Base-by-base conservation (phyloP, 37 sponge, comb jelly and placozoan species). In the Ianthella basta region DNA sequence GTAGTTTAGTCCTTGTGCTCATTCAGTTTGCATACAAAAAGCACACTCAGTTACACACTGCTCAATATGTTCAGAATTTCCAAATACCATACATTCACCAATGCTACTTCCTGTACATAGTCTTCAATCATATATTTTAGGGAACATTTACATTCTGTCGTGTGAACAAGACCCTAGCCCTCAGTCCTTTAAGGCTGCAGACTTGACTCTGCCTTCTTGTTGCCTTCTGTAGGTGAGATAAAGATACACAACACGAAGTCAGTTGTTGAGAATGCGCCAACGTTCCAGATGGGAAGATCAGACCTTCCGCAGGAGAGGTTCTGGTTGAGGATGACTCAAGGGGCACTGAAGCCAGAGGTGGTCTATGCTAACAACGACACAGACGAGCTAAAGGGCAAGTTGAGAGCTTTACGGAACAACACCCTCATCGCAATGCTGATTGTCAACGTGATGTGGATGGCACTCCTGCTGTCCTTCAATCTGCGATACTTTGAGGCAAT, bases 371-470 rank as follows among this genome's bases (percentile, higher is more conserved):
- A 85, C 78, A 86, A 57, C 0, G 78, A 75, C 53, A 75, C 78
- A 41, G 66, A 81, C 8, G 89, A 92, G 53, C 40, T 92, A 18
- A 73, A 83, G 69, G 80, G 78, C 39, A 83, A 82, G 16, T 79
- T 93, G 39, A 80, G 36, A 60, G 25, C 41, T 33, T 86, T 89
- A 3, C 85, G 94, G 16, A 93, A 93, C 85, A 29, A 80, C 30
- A 67, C 68, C 38, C 55, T 93, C 16, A 61, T 75, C 13, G 63
- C 87, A 0, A 33, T 93, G 38, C 78, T 93, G 33, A 84, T 93
- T 21, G 78, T 89, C 41, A 93, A 93, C 84, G 32, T 89, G 35
- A 84, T 89, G 79, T 93, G 94, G 94, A 77, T 93, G 25, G 82
- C 84, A 15, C 86, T 89, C 4, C 66, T 93, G 19, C 69, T 32